These are phyloP conservation scores for Lophura nycthemera DNA, from an alignment of 2,113 vertebrate species.

Conservation along the genomic window DNA sequence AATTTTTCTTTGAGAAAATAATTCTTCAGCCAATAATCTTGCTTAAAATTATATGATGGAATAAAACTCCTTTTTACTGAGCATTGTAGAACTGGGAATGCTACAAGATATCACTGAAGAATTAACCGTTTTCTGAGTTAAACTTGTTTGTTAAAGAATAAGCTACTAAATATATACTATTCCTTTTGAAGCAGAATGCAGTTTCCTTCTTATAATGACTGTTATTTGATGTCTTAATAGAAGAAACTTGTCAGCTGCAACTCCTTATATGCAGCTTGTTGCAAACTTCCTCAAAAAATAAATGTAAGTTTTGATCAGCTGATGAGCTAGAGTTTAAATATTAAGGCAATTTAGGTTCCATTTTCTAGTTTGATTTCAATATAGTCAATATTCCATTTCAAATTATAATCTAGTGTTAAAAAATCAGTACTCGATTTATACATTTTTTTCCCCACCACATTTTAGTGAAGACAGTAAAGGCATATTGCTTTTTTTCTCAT, in stretches of 20 bases:
- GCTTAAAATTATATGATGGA: not conserved
- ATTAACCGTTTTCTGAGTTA: not conserved
- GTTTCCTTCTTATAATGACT: not conserved
- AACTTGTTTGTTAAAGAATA: not conserved
- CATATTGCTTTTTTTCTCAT: constrained; percentile 21
- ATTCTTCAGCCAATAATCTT: constrained; percentile 21
- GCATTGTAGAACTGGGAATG: not conserved
- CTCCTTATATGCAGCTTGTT: not conserved
- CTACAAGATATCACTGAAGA: not conserved
- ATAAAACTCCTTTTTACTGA: not conserved
- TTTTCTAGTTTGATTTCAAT: not conserved
- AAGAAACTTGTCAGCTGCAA: not conserved
- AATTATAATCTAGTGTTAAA: not conserved
- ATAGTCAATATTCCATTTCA: not conserved
- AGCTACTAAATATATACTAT: not conserved
- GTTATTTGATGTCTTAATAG: not conserved
- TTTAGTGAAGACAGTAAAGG: not conserved
- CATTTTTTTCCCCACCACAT: not conserved
- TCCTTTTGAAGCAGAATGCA: not conserved
- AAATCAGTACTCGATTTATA: not conserved
- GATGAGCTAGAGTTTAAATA: not conserved
- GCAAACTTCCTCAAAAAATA: not conserved
- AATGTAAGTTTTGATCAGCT: not conserved
- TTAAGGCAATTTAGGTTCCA: not conserved
- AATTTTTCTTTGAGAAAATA: constrained; percentile 51